phyloP scores from a whole-genome alignment of 1,140 invertebrate genomes.

The Archivesica marissinica region DNA sequence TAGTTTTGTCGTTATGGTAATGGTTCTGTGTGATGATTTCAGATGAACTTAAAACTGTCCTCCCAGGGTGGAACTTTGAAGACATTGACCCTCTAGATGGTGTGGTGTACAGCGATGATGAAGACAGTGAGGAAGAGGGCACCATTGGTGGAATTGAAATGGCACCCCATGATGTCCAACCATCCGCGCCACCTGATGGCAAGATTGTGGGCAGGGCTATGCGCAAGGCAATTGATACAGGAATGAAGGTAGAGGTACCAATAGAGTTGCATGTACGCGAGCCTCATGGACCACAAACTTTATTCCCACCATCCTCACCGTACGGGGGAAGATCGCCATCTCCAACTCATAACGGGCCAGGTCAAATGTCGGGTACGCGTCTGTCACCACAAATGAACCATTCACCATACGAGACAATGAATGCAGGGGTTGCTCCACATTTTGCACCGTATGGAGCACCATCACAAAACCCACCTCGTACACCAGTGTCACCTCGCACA shows the following conservation, averaged over 20 bases:
- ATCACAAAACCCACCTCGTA: background rate
- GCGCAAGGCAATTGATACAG: constrained; percentile 33
- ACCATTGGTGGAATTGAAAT: constrained; percentile 2
- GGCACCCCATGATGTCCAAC: constrained; percentile 1
- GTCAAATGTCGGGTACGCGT: background rate
- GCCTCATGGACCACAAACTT: background rate
- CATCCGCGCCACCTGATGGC: background rate
- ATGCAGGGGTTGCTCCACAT: background rate
- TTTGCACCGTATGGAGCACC: constrained; percentile 20
- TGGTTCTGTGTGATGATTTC: background rate
- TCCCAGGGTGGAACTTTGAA: constrained; percentile 55
- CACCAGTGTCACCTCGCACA: background rate
- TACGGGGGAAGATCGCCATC: background rate
- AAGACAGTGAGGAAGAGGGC: constrained; percentile 28
- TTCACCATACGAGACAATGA: constrained; percentile 50
- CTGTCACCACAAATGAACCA: constrained; percentile 2
- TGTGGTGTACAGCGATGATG: constrained; percentile 2
- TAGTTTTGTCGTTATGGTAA: no score
- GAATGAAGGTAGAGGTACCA: constrained; percentile 18
- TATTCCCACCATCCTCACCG: background rate
- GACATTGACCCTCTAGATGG: constrained; percentile 31
- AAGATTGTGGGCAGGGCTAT: constrained; percentile 38
- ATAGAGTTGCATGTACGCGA: constrained; percentile 45
- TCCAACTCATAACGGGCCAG: background rate
- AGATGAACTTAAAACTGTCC: constrained; percentile 39